Percentiles rank a stretch among this genome's conserved stretches.
These are phyloP conservation scores for Poeciliopsis paucimaculata DNA, from an alignment of 2,797 vertebrate species.

Conservation along the genomic window DNA sequence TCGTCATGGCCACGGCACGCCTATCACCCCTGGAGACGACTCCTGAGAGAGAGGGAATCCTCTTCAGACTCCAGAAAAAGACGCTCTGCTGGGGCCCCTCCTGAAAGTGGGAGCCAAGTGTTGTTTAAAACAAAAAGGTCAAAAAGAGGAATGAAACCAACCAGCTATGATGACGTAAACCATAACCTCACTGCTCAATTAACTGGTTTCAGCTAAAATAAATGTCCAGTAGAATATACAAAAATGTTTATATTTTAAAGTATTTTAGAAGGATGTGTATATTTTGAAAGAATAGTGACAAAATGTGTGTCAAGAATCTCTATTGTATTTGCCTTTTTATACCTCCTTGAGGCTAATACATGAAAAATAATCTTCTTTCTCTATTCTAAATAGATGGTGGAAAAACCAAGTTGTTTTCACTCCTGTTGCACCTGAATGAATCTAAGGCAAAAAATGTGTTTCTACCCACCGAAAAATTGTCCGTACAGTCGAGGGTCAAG, in stretches of 20 bases:
- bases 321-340: background rate
- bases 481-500: background rate
- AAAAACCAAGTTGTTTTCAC: background rate
- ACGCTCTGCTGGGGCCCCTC: slow-evolving; percentile 55
- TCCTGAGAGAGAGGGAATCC: slow-evolving; percentile 55
- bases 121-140: slow-evolving; percentile 29
- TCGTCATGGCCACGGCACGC: slow-evolving; percentile 63
- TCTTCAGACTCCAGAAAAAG: slow-evolving; percentile 39
- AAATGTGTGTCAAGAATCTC: background rate
- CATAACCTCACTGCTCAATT: background rate
- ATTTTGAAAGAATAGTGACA: background rate
- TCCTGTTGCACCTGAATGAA: background rate
- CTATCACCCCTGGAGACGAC: slow-evolving; percentile 59
- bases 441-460: background rate
- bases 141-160: background rate
- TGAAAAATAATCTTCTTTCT: background rate
- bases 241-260: background rate
- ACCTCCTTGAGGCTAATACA: background rate
- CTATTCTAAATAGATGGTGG: background rate
- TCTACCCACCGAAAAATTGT: background rate
- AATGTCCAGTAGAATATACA: background rate
- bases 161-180: background rate
- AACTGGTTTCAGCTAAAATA: background rate
- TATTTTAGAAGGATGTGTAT: background rate
- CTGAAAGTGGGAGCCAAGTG: slow-evolving; percentile 45